phyloP scores from a whole-genome alignment of 2,113 vertebrate species.

The Pyxicephalus adspersus region DNA sequence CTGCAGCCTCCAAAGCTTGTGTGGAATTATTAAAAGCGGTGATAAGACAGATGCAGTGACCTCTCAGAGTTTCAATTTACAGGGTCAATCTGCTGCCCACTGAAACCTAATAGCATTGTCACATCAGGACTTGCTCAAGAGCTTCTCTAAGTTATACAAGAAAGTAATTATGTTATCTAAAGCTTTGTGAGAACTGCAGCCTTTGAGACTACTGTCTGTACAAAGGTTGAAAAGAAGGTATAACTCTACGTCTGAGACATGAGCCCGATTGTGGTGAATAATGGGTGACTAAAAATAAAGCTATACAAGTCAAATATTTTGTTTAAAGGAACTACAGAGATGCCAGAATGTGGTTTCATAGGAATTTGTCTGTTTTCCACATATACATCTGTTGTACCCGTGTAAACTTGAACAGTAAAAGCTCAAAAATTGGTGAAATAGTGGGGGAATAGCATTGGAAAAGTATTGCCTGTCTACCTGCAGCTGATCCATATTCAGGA shows the following conservation, averaged over 20 bases:
- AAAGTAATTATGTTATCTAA: conserved; percentile 58
- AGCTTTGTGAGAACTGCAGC: conserved; percentile 22
- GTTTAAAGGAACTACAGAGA: too few relatives aligned
- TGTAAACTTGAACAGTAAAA: too few relatives aligned
- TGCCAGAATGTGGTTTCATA: too few relatives aligned
- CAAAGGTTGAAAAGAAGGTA: conserved; percentile 30
- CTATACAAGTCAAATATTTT: not conserved
- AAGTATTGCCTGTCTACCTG: too few relatives aligned
- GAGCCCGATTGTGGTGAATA: not conserved
- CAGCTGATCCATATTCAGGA: too few relatives aligned
- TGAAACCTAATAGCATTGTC: conserved; percentile 60
- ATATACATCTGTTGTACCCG: too few relatives aligned
- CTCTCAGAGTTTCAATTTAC: conserved; percentile 62
- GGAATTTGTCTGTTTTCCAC: too few relatives aligned
- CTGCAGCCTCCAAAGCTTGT: conserved; percentile 31
- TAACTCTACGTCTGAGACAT: not conserved
- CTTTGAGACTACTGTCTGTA: conserved; percentile 13
- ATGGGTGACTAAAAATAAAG: not conserved
- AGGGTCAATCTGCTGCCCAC: conserved; percentile 62
- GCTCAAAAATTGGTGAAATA: too few relatives aligned
- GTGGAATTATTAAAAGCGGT: conserved; percentile 52
- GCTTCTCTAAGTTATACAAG: conserved; percentile 37
- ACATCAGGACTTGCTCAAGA: conserved; percentile 54
- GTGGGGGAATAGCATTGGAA: too few relatives aligned
- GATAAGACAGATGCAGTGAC: conserved; percentile 44